Evolutionary conservation across 2,797 vertebrate genomes (phyloP), one percentile per base, ranked within the genome.

Genomic region (Mycteria americana): DNA sequence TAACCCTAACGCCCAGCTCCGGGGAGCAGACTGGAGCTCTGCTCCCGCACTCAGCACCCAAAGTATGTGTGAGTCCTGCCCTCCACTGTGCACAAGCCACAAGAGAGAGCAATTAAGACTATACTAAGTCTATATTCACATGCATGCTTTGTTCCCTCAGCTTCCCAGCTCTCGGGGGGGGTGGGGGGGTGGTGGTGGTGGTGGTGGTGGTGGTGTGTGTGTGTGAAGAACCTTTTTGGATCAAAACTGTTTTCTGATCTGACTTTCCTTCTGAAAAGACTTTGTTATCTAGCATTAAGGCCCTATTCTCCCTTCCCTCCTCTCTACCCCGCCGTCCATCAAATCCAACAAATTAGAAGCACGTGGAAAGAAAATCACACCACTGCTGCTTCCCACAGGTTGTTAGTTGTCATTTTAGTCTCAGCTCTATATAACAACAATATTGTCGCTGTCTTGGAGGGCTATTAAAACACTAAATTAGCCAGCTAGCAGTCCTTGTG

Each of bases 301-400:
- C 6, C 24, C 12, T 24, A 0, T 12, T 43, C 21, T 78, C 12
- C 28, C 35, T n/a, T 73, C 31, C 10, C 7, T 43, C 9, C 18
- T 7, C 7, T 59, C 39, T 37, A 10, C 11, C 14, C 7, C 5
- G 2, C 9, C 18, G 16, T 25, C 35, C 43, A 27, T 37, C 77
- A 75, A 72, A 74, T 39, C 4, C 43, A 86, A 33, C 16, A 64
- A 50, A 15, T 0, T 0, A 46, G 51, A 15, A 69, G 43, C 18
- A 60, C 2, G 0, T 9, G 54, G 50, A 33, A 79, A 62, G 19
- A 11, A 64, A 57, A 46, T 27, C 25, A 37, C 5, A 0, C 6
- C 50, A 41, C 46, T n/a, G 54, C n/a, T 73, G 37, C 50, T 83
- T 50, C n/a, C 31, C 37, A 63, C 12, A 54, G 14, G 30, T 25